Base-by-base conservation (phyloP, 2,113 vertebrate species). In the Echinops telfairi region DNA sequence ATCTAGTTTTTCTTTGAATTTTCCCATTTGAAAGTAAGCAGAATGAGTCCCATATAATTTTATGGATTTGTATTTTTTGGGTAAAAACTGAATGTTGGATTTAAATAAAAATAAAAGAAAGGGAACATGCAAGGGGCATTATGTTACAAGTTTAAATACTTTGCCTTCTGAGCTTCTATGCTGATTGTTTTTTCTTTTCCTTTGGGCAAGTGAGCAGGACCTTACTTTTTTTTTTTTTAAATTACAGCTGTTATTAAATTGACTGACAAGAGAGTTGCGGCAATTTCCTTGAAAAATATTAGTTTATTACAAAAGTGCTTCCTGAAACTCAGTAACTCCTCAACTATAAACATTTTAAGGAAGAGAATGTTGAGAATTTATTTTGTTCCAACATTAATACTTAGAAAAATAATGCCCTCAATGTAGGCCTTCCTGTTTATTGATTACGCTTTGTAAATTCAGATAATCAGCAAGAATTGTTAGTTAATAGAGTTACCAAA, bases 211-310 rank as follows among this genome's bases (percentile, higher is more conserved):
- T 95, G 88, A 73, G 70, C 86, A 62, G 70, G 62, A n/a, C 83
- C 27, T 88, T 96, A 87, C 64, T 86, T 96, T 93, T 95, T 53
- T 4, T 53, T 53, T 62, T 96, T 95, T 83, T 96, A 84, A 97
- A 78, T 97, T 97, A 96, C 43, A 83, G 89, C 94, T 95, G 89
- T 96, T 97, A 96, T 95, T 97, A 97, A 97, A 96, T 22, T 93
- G 66, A 77, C 89, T 96, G 96, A 97, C 93, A 97, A 94, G 91
- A 95, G 16, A 95, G 83, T 92, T 94, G 81, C 77, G 97, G 90
- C 29, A 82, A 95, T 95, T 97, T 82, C 95, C 94, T 97, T 97
- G 94, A 93, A 95, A 97, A 96, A 97, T 77, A 97, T 97, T 94
- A 97, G 53, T 96, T 82, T 94, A 6, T 96, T 96, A 95, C 77